Evolutionary conservation across 2,888 invertebrate species (phyloP), one percentile per base, ranked within the genome.

Genomic region (Pediacus dermestoides): DNA sequence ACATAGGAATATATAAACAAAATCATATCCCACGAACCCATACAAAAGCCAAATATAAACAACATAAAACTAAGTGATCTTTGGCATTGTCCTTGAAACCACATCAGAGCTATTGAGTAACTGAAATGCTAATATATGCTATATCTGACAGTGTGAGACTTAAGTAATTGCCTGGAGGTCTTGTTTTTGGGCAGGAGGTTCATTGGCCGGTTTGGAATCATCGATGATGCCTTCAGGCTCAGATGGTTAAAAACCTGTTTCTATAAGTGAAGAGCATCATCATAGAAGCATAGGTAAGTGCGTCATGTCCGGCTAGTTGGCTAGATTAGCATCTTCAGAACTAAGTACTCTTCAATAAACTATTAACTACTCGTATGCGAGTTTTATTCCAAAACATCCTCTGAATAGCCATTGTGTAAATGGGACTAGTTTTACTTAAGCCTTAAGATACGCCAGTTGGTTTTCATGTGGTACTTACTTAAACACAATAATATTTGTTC

Each of bases 171-270:
- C 36, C 37, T 21, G 34, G 16, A 42, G 43, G 41, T 44, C 43
- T 45, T 42, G 52, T 51, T 55, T 56, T 57, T 50, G 52, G 53
- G 47, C 52, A 50, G 39, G 44, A 47, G 46, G 57, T 57, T 57
- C 57, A 55, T 49, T 45, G 57, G 46, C 53, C 57, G 46, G 46
- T 39, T 49, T 47, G 48, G 50, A 53, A 52, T 52, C n/a, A n/a
- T n/a, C 54, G 48, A 55, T 50, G 48, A 50, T 36, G 55, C 55
- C 59, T 57, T 46, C 56, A 53, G 57, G 60, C 60, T 42, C n/a
- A 13, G 11, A 57, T 51, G 51, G 57, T 53, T 53, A 51, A 57
- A 59, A 63, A 63, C 61, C 63, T 52, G 63, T 62, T 62, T 55
- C 55, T 54, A 48, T 55, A 58, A 57, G 54, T 55, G 56, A 60